Evolutionary conservation across 1,140 invertebrate species (phyloP).

Genomic region (Pseudachorutes palmiensis): DNA sequence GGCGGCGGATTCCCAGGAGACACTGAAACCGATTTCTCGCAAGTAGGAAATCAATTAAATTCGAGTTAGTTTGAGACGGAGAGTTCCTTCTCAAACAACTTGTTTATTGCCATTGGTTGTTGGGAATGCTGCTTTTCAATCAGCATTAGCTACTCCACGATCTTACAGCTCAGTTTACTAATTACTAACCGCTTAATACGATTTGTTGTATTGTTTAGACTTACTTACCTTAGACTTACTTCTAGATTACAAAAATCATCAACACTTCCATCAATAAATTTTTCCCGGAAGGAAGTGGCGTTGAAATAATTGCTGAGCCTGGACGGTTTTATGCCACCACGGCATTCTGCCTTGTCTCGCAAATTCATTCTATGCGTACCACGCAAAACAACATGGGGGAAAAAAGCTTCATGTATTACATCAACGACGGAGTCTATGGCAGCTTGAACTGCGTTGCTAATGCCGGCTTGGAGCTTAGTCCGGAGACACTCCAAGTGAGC

Average conservation of each 20-base stretch:
- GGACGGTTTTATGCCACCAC: conserved; percentile 79
- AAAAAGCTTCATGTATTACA: conserved; percentile 80
- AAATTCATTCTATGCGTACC: conserved; percentile 71
- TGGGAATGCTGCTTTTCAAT: too few relatives aligned
- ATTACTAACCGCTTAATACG: too few relatives aligned
- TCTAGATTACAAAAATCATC: conserved; percentile 59
- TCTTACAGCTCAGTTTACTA: too few relatives aligned
- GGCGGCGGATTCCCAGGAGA: conserved; percentile 73
- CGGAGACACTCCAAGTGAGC: conserved; percentile 57
- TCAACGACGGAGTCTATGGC: conserved; percentile 97
- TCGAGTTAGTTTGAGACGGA: too few relatives aligned
- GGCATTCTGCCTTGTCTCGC: conserved; percentile 81
- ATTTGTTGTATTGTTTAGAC: too few relatives aligned
- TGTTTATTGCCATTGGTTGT: too few relatives aligned
- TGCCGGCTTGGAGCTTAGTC: conserved; percentile 73
- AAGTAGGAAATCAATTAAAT: conserved; percentile 8
- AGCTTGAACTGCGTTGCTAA: conserved; percentile 95
- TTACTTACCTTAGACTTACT: conserved; percentile 36
- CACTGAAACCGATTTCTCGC: conserved; percentile 47
- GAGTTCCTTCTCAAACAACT: too few relatives aligned
- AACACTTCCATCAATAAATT: conserved; percentile 69
- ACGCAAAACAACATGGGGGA: conserved; percentile 47
- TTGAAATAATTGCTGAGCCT: conserved; percentile 69
- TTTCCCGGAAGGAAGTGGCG: conserved; percentile 62
- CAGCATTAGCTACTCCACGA: too few relatives aligned